Evolutionary conservation across 2,797 vertebrate genomes (phyloP).

Genomic region (Coendou prehensilis): DNA sequence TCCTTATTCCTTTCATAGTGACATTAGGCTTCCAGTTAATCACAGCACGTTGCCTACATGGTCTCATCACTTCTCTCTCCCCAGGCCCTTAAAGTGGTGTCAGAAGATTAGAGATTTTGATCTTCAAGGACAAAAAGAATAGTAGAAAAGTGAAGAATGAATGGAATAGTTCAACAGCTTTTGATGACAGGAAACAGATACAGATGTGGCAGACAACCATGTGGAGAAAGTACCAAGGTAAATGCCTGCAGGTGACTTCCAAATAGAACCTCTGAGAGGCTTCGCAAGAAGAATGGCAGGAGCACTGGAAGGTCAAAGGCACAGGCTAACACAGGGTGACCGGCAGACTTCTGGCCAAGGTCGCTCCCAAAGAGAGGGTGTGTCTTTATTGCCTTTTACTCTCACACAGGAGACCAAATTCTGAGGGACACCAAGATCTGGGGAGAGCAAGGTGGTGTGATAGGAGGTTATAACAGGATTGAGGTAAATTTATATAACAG

Average conservation of each 20-base stretch:
- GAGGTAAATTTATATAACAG: not conserved
- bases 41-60: not conserved
- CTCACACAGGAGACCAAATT: not conserved
- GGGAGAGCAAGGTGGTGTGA: not conserved
- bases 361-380: not conserved
- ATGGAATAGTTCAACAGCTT: not conserved
- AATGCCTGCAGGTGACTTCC: not conserved
- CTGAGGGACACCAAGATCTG: not conserved
- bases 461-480: not conserved
- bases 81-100: not conserved
- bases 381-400: not conserved
- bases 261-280: not conserved
- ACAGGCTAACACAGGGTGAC: not conserved
- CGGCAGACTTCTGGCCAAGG: not conserved
- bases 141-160: not conserved
- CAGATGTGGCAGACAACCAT: not conserved
- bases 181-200: constrained; percentile 26
- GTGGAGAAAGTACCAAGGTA: not conserved
- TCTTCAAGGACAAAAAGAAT: not conserved
- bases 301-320: not conserved
- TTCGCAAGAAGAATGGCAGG: not conserved
- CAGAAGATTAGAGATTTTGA: not conserved
- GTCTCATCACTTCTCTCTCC: not conserved
- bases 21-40: not conserved
- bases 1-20: not conserved